Percentiles rank a stretch among this genome's conserved stretches.
These are phyloP conservation scores for Barnardius zonarius DNA, from an alignment of 2,113 vertebrate species.

Conservation along the genomic window DNA sequence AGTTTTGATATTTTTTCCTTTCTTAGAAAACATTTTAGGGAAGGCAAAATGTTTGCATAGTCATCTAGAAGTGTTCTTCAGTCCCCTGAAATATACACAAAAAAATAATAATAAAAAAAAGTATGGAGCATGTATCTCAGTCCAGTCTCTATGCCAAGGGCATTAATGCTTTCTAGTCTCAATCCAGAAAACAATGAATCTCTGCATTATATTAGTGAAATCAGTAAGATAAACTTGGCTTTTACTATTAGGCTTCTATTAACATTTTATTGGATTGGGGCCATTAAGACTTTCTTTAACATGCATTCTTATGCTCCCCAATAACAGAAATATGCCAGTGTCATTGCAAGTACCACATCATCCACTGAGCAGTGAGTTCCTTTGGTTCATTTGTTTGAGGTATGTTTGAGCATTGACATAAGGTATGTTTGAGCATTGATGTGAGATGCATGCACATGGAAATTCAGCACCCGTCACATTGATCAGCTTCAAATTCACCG, in stretches of 20 bases:
- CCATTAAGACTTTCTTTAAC: neutral
- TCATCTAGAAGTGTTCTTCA: neutral
- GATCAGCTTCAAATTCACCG: neutral
- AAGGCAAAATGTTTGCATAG: neutral
- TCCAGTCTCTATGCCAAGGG: neutral
- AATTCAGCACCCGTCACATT: neutral
- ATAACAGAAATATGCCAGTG: neutral
- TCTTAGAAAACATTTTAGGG: neutral
- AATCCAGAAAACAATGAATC: neutral
- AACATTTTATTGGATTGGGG: neutral
- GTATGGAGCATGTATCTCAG: neutral
- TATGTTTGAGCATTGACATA: neutral
- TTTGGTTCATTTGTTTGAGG: neutral
- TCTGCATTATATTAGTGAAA: neutral
- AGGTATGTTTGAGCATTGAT: neutral
- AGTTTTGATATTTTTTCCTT: neutral
- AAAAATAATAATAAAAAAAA: neutral
- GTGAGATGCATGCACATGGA: fast-evolving
- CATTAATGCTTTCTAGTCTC: neutral
- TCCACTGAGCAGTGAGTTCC: neutral
- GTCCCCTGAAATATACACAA: neutral
- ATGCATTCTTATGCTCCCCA: neutral
- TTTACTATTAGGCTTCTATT: neutral
- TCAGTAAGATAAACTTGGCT: neutral
- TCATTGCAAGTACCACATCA: neutral